Evolutionary conservation across 1,140 invertebrate species (phyloP), one percentile per base, ranked within the genome.

Genomic region (Phocides pigmalion): DNA sequence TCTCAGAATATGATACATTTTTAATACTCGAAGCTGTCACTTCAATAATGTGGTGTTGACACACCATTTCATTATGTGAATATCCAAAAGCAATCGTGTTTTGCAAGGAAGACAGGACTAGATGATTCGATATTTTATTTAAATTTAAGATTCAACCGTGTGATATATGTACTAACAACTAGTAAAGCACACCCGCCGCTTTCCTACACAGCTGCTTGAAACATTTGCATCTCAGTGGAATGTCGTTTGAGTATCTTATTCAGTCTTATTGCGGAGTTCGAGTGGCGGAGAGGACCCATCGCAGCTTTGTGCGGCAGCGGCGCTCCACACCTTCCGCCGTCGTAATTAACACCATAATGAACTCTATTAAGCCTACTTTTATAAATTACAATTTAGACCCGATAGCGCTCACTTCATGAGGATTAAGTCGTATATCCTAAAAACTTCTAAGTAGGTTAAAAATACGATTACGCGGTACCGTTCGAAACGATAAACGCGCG

Each of bases 51-150:
- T 22, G 35, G 37, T 35, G 12, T 56, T 20, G 20, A 22, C 37
- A 42, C 19, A 41, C 22, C 39, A 41, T 42, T 56, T 14, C 53
- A 44, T 56, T 56, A 44, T 4, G 25, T 51, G 47, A 50, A 56
- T 47, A 54, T 67, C 25, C 44, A 62, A 49, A 56, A 56, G 53
- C 47, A 67, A 66, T 53, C 2, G 51, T 58, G 58, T 63, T 66
- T 73, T 62, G 72, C 68, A 70, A 79, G 82, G 84, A 87, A 87
- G 84, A 86, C 83, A 76, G 70, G 83, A 87, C 84, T 87, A 87
- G 81, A 82, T 82, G 72, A 74, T 49, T 76, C 65, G 46, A 70
- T 76, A 63, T n/a, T n/a, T n/a, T n/a, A 53, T 70, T 71, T 61
- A 65, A 58, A 49, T 56, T 54, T 65, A 59, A 64, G 25, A 64